Percentiles rank a stretch among this genome's conserved stretches.
phyloP scores from a whole-genome alignment of 2,113 vertebrate species.

The Sciurus niger region DNA sequence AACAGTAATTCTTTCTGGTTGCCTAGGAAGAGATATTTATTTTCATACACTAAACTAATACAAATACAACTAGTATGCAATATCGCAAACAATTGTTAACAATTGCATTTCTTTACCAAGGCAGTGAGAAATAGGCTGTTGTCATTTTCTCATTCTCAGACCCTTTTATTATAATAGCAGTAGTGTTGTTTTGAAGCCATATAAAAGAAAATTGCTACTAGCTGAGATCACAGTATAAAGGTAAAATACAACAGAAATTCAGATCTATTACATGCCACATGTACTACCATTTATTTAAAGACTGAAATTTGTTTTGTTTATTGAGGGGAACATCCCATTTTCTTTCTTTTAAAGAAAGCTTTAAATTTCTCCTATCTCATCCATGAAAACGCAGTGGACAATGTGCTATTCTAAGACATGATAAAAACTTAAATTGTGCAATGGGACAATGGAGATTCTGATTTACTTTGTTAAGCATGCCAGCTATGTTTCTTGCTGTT shows the following conservation, averaged over 20 bases:
- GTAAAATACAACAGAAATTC: constrained; percentile 54
- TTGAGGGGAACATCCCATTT: neutral
- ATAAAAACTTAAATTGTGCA: neutral
- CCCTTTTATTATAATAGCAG: constrained; percentile 28
- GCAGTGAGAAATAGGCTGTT: neutral
- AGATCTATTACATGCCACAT: neutral
- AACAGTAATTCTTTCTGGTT: neutral
- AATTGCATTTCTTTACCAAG: neutral
- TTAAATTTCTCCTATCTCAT: neutral
- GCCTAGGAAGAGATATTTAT: neutral
- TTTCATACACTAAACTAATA: constrained; percentile 37
- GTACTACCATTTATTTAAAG: constrained; percentile 49
- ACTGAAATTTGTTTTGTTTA: constrained; percentile 40
- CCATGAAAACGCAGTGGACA: neutral
- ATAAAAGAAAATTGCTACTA: constrained; percentile 63
- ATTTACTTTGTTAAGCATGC: neutral
- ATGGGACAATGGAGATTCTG: neutral
- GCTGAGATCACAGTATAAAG: neutral
- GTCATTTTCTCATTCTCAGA: neutral
- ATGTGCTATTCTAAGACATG: neutral
- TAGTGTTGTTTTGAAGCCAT: neutral
- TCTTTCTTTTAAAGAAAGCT: neutral
- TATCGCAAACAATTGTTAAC: neutral
- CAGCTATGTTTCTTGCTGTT: neutral
- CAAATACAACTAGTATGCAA: neutral